Conservation (phyloP, 2,113 vertebrate species). For the Rutilus rutilus region DNA sequence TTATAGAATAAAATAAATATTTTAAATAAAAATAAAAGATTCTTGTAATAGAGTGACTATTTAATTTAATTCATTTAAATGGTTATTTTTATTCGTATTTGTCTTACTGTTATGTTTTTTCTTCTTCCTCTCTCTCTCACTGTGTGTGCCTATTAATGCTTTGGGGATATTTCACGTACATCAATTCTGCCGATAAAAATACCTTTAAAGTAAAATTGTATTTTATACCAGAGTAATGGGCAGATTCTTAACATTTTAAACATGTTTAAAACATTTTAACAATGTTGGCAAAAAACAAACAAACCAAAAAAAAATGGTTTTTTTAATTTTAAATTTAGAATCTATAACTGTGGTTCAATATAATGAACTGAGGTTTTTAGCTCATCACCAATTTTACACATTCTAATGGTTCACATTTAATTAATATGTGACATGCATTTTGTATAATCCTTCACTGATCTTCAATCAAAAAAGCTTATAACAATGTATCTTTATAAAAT, state of each 20-base stretch:
- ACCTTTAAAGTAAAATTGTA: background rate
- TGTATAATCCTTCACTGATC: too few species aligned
- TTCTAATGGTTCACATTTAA: too few species aligned
- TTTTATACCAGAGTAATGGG: background rate
- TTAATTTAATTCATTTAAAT: background rate
- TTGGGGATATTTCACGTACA: background rate
- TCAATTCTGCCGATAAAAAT: background rate
- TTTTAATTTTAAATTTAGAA: background rate
- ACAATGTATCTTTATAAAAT: background rate
- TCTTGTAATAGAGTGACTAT: background rate
- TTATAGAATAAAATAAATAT: background rate
- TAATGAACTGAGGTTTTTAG: background rate
- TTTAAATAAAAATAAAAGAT: background rate
- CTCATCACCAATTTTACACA: background rate
- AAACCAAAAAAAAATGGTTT: background rate
- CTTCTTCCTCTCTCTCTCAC: accelerated
- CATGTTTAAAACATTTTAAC: too few species aligned
- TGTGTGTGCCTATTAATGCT: background rate
- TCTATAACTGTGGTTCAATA: background rate
- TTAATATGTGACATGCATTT: too few species aligned
- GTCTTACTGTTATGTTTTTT: too few species aligned
- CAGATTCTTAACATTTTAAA: too few species aligned
- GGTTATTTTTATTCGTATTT: background rate
- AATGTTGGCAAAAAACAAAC: background rate
- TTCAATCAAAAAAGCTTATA: background rate